Evolutionary conservation across 2,888 invertebrate species (phyloP), one percentile per base, ranked within the genome.

Genomic region (Drosophila colorata): DNA sequence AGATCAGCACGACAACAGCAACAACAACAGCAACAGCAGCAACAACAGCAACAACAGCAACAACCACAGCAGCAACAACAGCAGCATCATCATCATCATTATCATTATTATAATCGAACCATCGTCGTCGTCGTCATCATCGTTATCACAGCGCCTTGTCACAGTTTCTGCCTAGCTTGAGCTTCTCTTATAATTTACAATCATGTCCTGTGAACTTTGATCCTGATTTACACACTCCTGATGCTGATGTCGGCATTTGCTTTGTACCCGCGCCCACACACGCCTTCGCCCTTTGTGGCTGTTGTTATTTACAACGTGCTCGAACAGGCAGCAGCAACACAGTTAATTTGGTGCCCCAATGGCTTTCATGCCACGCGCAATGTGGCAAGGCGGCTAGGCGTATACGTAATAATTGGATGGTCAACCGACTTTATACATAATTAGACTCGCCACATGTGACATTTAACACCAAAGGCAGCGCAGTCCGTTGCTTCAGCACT

Each of bases 181-280:
- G 88, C 55, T 66, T 68, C 74, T 67, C 71, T 60, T 73, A 87
- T 83, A 83, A 83, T 87, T 87, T 87, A 87, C 82, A 87, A 59
- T 83, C 79, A 74, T 81, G 87, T 78, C 67, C 67, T 51, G 47
- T 59, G 76, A 76, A 76, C 79, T 81, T 71, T 81, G 86, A 70
- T 71, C 86, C 77, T 85, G 83, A 82, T 82, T 87, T 82, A 87
- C 86, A 74, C 79, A 70, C 77, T 82, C 52, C 74, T 67, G 67
- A 63, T 77, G 88, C 86, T 87, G 88, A 85, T 76, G 85, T 71
- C 87, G 63, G 79, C 87, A 64, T 78, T 87, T 69, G 70, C 67
- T 76, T 87, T 83, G 82, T 80, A 49, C 11, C 48, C 49, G 44
- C 40, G 11, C 55, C 64, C 43, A 37, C 43, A 40, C 51, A n/a